A percentile compares a stretch with the other conserved stretches of the same genome.
Evolutionary conservation across 92 coral and sea anemone species (phyloP).

Genomic region (Isaurus tuberculatus): DNA sequence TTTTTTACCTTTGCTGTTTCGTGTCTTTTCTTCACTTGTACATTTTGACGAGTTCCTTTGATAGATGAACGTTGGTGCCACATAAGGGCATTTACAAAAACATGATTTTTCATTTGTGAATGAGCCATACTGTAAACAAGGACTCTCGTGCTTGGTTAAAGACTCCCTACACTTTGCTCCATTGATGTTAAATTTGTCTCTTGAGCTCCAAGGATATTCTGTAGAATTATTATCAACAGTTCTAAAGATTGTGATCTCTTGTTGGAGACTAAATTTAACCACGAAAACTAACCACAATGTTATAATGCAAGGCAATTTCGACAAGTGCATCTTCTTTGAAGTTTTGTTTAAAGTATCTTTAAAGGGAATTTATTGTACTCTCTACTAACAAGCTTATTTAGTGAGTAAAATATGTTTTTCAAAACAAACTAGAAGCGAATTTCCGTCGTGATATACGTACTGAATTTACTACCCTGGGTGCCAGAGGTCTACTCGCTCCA

Average conservation of each 20-base stretch:
- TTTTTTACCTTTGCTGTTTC: not conserved
- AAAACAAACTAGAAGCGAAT: not conserved
- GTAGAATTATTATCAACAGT: not conserved
- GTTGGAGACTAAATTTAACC: not conserved
- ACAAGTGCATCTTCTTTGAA: not conserved
- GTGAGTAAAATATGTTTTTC: not conserved
- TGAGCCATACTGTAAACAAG: constrained; percentile 32
- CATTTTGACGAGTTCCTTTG: not conserved
- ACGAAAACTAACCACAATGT: not conserved
- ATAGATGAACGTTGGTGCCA: constrained; percentile 14
- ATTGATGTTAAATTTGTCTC: constrained; percentile 22
- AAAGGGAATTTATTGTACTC: not conserved
- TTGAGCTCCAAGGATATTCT: constrained; percentile 33
- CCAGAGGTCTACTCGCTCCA: too few relatives aligned
- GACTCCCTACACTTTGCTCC: not conserved
- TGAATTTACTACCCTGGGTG: too few relatives aligned
- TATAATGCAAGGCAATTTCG: not conserved
- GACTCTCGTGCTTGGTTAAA: not conserved
- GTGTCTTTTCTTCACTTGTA: not conserved
- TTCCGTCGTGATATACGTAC: too few relatives aligned
- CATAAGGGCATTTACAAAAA: constrained; percentile 22
- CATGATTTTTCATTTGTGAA: not conserved
- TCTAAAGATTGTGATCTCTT: constrained; percentile 17
- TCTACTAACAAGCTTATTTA: not conserved
- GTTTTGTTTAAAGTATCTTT: not conserved